Conservation (phyloP, 2,113 vertebrate genomes). For the Puntigrus tetrazona region DNA sequence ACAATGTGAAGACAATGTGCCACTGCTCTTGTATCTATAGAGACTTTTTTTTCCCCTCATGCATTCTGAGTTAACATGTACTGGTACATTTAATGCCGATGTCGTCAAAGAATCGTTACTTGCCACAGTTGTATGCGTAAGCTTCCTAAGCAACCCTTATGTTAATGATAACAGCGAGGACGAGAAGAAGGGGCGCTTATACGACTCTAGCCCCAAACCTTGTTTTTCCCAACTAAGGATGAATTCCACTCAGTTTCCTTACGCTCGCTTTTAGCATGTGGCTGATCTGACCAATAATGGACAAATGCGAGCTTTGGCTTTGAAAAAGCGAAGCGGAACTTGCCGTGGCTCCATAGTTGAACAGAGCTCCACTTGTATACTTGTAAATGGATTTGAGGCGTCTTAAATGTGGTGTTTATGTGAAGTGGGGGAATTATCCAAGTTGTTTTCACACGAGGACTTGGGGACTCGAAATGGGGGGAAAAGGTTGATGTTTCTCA, state of each 20-base stretch:
- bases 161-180: constrained; percentile 27
- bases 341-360: constrained; percentile 29
- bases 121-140: constrained; percentile 22
- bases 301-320: constrained; percentile 22
- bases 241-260: constrained; percentile 29
- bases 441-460: constrained; percentile 18
- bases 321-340: constrained; percentile 8
- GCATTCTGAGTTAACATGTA: constrained; percentile 40
- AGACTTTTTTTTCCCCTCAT: neutral
- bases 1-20: constrained; percentile 43
- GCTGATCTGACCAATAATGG: constrained; percentile 28
- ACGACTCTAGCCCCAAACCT: constrained; percentile 16
- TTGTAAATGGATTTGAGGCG: constrained; percentile 49
- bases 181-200: neutral
- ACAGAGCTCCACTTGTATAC: constrained; percentile 46
- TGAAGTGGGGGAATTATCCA: constrained; percentile 28
- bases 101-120: constrained; percentile 25
- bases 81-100: constrained; percentile 39
- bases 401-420: constrained; percentile 49
- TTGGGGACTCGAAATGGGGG: constrained; percentile 28
- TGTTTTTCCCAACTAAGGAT: neutral
- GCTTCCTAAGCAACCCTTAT: constrained; percentile 34
- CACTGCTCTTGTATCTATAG: constrained; percentile 32
- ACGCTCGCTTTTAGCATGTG: constrained; percentile 41
- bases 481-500: constrained; percentile 19